Conservation (phyloP, 2,797 vertebrate genomes). For the Denticeps clupeoides region DNA sequence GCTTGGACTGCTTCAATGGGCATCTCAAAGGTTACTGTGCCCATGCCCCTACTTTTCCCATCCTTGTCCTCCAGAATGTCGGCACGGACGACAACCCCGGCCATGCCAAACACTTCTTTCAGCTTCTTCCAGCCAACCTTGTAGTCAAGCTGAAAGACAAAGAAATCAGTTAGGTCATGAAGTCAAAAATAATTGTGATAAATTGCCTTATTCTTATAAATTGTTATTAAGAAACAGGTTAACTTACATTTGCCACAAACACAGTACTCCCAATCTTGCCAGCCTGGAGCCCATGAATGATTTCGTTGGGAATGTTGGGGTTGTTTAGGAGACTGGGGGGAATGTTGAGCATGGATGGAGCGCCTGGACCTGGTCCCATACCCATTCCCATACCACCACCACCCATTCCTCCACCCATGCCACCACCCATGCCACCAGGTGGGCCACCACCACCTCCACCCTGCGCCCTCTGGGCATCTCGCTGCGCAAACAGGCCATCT, state of each 20-base stretch:
- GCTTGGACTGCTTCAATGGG: constrained; percentile 95
- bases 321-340: constrained; percentile 91
- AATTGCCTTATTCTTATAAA: too few species aligned
- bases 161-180: neutral
- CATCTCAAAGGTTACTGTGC: constrained; percentile 92
- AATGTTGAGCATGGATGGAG: constrained; percentile 71
- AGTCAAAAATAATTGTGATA: too few species aligned
- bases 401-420: constrained; percentile 53
- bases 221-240: neutral
- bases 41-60: constrained; percentile 91
- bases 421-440: constrained; percentile 48
- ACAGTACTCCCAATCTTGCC: constrained; percentile 88
- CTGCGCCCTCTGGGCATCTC: constrained; percentile 75
- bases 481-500: constrained; percentile 82
- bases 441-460: constrained; percentile 49
- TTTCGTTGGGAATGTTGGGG: constrained; percentile 88
- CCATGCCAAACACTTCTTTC: constrained; percentile 96
- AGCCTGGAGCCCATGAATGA: constrained; percentile 91
- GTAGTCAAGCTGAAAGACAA: constrained; percentile 78
- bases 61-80: constrained; percentile 96
- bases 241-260: constrained; percentile 88
- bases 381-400: constrained; percentile 62
- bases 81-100: constrained; percentile 77
- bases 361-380: constrained; percentile 73
- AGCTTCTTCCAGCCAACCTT: constrained; percentile 98